Evolutionary conservation across 2,888 invertebrate genomes (phyloP), one percentile per base, ranked within the genome.

Genomic region (Busseola fusca): DNA sequence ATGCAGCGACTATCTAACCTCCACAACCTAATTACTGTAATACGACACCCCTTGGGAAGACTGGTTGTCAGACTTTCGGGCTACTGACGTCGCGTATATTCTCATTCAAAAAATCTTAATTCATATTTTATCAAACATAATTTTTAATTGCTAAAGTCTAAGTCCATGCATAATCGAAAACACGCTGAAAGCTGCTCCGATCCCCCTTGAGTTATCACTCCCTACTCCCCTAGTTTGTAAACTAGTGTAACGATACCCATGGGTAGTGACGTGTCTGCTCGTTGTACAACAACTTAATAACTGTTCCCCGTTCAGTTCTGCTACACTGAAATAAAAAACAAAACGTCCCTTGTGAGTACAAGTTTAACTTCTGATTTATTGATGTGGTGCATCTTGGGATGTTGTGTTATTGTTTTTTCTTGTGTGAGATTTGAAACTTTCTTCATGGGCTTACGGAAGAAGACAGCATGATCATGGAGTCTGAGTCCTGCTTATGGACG

Each of bases 191-290:
- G 60, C 66, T 48, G 57, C 64, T 60, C 45, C 60, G 18, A 60
- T 56, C 40, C 52, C 21, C 59, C 25, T 60, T 79, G 69, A 79
- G 57, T 70, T 69, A 78, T 78, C 54, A 45, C 64, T 78, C 72
- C 74, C 68, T 21, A 25, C 54, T 54, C 52, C 48, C 62, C 21
- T 60, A 79, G 79, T 74, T 79, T 67, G 52, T 59, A 76, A 79
- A 78, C 79, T 78, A 67, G 54, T 50, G 6, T 64, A 75, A 79
- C 70, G 75, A 70, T 70, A 68, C 80, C 80, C 80, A 58, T n/a
- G 78, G 75, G 79, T 37, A n/a, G 65, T 52, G 50, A 40, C 27
- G 60, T 74, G 70, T 67, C 60, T 68, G 75, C 50, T 58, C 64
- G 54, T 37, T 65, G 73, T 72, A 64, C 25, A 76, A 64, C 74